A percentile compares a stretch with the other conserved stretches of the same genome.
Conservation (phyloP, 2,888 invertebrate species). For the Melieria omissa region DNA sequence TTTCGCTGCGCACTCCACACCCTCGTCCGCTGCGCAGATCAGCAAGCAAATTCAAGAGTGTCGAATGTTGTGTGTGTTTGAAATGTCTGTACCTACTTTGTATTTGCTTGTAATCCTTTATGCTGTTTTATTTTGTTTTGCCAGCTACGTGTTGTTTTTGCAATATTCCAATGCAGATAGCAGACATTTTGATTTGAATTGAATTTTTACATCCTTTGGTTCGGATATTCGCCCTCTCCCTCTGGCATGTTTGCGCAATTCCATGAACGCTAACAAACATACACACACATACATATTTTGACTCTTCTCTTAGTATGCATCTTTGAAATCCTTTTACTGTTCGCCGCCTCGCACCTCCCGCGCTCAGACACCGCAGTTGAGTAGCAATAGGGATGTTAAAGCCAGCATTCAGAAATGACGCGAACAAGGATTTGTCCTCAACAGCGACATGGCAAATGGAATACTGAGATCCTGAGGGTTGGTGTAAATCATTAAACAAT, state of each 20-base stretch:
- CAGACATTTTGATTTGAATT: slow-evolving; percentile 40
- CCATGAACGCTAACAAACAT: not conserved
- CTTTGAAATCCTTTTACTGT: slow-evolving; percentile 21
- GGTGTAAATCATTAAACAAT: no score
- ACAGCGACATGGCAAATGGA: no score
- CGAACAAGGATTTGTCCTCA: no score
- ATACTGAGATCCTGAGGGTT: no score
- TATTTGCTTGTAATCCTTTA: no score
- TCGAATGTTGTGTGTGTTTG: no score
- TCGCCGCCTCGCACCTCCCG: not conserved
- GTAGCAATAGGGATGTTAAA: not conserved
- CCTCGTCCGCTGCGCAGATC: no score
- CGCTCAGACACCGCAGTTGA: not conserved
- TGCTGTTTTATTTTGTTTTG: no score
- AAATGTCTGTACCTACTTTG: no score
- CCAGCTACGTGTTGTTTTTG: not conserved
- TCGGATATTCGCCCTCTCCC: slow-evolving; percentile 7
- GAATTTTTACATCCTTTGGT: slow-evolving; percentile 33
- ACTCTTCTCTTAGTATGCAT: slow-evolving; percentile 14
- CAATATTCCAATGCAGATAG: slow-evolving; percentile 24
- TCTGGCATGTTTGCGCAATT: not conserved
- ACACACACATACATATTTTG: not conserved
- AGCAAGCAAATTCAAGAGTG: no score
- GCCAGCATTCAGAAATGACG: no score
- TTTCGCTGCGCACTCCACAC: no score